Evolutionary conservation across 2,888 invertebrate species (phyloP).

Genomic region (Eulithis prunata): DNA sequence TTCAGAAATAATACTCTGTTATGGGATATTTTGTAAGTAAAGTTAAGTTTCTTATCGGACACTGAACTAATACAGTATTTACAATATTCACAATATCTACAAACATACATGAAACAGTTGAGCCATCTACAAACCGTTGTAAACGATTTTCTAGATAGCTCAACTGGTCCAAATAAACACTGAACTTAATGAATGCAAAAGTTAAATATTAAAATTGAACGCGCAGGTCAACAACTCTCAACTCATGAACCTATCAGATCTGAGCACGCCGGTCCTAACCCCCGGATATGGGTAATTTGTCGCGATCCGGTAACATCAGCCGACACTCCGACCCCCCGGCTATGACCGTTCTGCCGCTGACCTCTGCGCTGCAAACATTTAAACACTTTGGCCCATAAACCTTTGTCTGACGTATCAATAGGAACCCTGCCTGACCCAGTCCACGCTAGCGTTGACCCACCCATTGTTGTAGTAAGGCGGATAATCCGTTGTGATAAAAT

Average conservation of each 20-base stretch:
- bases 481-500: neutral
- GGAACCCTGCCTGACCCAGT: conserved; percentile 1
- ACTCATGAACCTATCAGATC: neutral
- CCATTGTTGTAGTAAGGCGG: neutral
- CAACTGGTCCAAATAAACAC: too few species aligned
- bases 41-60: too few species aligned
- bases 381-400: conserved; percentile 19
- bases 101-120: too few species aligned
- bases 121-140: too few species aligned
- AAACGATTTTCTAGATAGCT: too few species aligned
- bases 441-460: conserved; percentile 5
- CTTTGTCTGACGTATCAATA: conserved; percentile 18
- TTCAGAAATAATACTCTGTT: too few species aligned
- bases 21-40: too few species aligned
- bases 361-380: conserved; percentile 6
- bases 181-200: too few species aligned
- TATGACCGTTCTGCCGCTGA: neutral
- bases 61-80: too few species aligned
- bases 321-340: neutral
- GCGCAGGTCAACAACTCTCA: neutral
- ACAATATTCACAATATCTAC: too few species aligned
- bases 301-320: conserved; percentile 22
- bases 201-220: neutral
- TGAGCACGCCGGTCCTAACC: conserved; percentile 9
- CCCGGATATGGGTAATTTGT: conserved; percentile 26